A percentile compares a stretch with the other conserved stretches of the same genome.
Evolutionary conservation across 2,797 vertebrate genomes (phyloP).

Genomic region (Falco cherrug): DNA sequence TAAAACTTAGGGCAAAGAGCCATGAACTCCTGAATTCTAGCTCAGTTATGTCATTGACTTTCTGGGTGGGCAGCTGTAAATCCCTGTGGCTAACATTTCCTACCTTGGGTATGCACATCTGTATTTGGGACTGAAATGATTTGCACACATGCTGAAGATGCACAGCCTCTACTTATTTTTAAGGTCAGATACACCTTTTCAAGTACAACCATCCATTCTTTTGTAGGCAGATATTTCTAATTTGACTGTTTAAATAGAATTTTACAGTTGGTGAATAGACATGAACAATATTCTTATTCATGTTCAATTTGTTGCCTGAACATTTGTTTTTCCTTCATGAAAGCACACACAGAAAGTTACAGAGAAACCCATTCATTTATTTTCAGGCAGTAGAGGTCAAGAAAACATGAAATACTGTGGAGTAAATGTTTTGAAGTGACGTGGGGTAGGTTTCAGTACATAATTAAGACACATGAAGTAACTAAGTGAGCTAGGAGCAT

Average conservation of each 20-base stretch:
- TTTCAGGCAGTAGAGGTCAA: not conserved
- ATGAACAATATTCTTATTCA: not conserved
- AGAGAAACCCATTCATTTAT: not conserved
- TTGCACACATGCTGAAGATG: not conserved
- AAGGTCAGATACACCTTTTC: not conserved
- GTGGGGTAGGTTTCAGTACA: not conserved
- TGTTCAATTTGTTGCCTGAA: not conserved
- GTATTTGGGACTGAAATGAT: not conserved
- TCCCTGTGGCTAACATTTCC: not conserved
- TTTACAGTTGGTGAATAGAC: not conserved
- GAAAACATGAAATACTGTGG: not conserved
- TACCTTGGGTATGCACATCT: not conserved
- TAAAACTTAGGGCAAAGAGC: not conserved
- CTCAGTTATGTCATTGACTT: not conserved
- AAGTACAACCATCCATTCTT: not conserved
- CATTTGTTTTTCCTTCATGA: not conserved
- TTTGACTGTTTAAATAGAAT: not conserved
- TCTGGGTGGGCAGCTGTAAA: not conserved
- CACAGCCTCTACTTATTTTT: not conserved
- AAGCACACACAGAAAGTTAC: not conserved
- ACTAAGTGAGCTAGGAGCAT: not conserved
- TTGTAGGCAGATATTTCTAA: not conserved
- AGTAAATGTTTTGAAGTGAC: not conserved
- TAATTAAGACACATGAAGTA: not conserved
- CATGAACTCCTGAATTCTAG: not conserved